Percentiles rank a stretch among this genome's conserved stretches.
These are phyloP conservation scores for Drosophila azteca DNA, from an alignment of 1,140 invertebrate species.

Conservation along the genomic window DNA sequence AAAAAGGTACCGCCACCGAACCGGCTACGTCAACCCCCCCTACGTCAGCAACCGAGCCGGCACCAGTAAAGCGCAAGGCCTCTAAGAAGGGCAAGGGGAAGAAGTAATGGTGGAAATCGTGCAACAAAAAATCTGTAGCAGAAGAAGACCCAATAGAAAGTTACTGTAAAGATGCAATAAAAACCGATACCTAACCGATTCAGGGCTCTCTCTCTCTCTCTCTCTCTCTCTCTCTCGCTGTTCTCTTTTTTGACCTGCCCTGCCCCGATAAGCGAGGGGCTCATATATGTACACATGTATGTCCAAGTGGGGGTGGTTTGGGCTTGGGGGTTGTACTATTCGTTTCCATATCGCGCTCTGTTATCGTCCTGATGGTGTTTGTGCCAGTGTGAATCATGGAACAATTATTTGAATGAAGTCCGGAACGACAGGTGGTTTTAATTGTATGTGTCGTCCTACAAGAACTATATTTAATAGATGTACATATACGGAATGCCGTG, in stretches of 20 bases:
- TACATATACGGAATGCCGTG: not conserved
- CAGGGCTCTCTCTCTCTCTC: conserved; percentile 3
- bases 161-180: conserved; percentile 7
- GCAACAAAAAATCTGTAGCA: not conserved
- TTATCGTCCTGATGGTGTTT: not conserved
- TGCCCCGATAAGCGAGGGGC: not conserved
- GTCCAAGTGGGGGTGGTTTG: conserved; percentile 2
- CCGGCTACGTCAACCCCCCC: not conserved
- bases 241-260: not conserved
- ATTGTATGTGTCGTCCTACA: conserved; percentile 2
- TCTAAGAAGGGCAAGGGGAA: conserved; percentile 39
- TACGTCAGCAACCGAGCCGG: not conserved
- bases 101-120: conserved; percentile 14
- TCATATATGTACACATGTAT: no score
- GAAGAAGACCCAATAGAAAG: no score
- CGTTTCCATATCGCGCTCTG: not conserved
- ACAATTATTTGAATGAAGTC: not conserved
- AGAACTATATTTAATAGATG: not conserved
- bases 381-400: conserved; percentile 2
- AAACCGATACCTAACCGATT: not conserved
- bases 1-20: not conserved
- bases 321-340: conserved; percentile 11
- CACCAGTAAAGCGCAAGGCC: conserved; percentile 10
- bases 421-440: conserved; percentile 47
- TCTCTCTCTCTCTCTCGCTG: conserved; percentile 20